Base-by-base conservation (phyloP, 2,113 vertebrate species). In the Lampris megalopsis region DNA sequence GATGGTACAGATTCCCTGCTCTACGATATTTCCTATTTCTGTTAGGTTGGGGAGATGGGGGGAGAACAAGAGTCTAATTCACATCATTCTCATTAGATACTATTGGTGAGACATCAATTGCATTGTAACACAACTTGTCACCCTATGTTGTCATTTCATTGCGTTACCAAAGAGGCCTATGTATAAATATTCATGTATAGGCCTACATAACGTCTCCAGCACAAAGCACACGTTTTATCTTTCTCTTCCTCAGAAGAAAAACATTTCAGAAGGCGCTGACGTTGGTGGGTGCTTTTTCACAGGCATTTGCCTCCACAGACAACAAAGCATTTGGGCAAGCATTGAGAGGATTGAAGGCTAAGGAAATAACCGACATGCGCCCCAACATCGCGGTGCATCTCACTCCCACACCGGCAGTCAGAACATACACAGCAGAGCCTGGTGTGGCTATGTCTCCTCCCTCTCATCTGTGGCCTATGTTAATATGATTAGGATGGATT, bases 401-500 rank as follows among this genome's bases (percentile, higher is more conserved):
- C 63, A 78, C 71, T 64, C 61, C 68, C 71, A 61, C 77, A 64
- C 63, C 41, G 49, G 77, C 68, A 76, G 69, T 49, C 48, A 11
- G 78, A 65, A 35, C 10, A 73, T 63, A 63, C 67, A 9, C 60
- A 38, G 68, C 60, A 48, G 83, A 83, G 73, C 58, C 73, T 24
- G 42, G 73, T 70, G 77, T 79, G 70, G 78, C 75, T 77, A 37
- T 48, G 80, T 73, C 86, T 85, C 86, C 87, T 81, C 83, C 84
- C 71, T 82, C 86, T 89, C 90, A 88, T 90, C 87, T 90, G 83
- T 62, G 85, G 88, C 87, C 87, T 77, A 81, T 77, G 88, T 79
- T 93, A 92, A 93, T 90, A 92, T 92, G 93, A 94, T 94, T 93
- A 94, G 89, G 80, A 86, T 84, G 92, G 93, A 94, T 94, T 94